These are phyloP conservation scores for Lucifuga dentata DNA, from an alignment of 2,113 vertebrate species.

Conservation along the genomic window DNA sequence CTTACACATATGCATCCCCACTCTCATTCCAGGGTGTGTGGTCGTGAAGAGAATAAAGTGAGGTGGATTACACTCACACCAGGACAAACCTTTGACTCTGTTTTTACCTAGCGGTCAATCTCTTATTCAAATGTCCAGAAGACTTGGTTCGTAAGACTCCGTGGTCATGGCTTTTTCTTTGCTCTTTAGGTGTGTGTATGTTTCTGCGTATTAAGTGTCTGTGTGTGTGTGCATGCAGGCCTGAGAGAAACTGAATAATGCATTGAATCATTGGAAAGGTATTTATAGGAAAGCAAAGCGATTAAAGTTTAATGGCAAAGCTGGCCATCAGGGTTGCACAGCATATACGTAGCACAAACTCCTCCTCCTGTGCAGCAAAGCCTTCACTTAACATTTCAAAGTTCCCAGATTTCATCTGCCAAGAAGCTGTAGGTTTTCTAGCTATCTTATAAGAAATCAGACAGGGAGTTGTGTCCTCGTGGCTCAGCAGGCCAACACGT, in stretches of 20 bases:
- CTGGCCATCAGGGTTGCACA: constrained; percentile 71
- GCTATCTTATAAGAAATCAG: background rate
- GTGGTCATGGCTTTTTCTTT: constrained; percentile 22
- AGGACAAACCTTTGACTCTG: constrained; percentile 46
- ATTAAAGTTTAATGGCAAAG: constrained; percentile 78
- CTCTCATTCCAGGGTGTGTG: constrained; percentile 30
- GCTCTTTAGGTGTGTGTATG: constrained; percentile 41
- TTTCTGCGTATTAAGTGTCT: background rate
- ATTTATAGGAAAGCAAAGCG: constrained; percentile 78
- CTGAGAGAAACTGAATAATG: constrained; percentile 77
- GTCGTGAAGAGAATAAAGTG: constrained; percentile 27
- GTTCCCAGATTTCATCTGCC: no score
- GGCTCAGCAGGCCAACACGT: background rate
- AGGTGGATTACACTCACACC: constrained; percentile 20
- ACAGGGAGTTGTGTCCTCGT: background rate
- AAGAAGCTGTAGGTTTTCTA: no score
- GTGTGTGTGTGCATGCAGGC: constrained; percentile 34
- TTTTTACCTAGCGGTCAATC: constrained; percentile 40
- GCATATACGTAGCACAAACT: constrained; percentile 51
- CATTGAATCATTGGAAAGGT: constrained; percentile 80
- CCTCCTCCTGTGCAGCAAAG: background rate
- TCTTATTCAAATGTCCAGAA: constrained; percentile 52
- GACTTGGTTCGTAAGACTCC: constrained; percentile 39
- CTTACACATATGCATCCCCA: background rate
- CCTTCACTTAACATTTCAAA: background rate